Conservation (phyloP, 2,888 invertebrate species). For the Stenolophus ochropezus region DNA sequence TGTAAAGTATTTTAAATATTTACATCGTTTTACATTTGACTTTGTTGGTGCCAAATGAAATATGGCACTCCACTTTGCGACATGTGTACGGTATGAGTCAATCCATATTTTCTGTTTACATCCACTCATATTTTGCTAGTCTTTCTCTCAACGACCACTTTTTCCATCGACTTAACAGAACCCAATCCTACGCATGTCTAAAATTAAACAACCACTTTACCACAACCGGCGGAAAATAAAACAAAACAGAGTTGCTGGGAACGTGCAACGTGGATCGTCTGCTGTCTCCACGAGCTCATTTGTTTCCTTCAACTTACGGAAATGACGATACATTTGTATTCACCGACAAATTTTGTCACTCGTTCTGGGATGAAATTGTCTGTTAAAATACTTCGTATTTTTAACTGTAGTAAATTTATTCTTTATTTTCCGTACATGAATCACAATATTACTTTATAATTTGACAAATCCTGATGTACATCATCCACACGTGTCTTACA, state of each 20-base stretch:
- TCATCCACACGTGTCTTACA: no score
- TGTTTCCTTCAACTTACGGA: constrained; percentile 30
- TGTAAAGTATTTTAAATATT: no score
- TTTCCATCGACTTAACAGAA: constrained; percentile 4
- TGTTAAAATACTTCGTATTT: neutral
- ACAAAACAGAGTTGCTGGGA: neutral
- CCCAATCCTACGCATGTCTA: constrained; percentile 30
- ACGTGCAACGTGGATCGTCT: neutral
- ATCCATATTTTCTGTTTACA: neutral
- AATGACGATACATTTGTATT: constrained; percentile 24
- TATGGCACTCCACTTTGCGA: no score
- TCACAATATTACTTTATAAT: no score
- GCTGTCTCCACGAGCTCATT: constrained; percentile 10
- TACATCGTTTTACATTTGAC: no score
- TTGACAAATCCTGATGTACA: no score
- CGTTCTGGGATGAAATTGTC: neutral
- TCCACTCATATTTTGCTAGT: neutral
- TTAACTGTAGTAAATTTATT: neutral
- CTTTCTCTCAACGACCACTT: constrained; percentile 10
- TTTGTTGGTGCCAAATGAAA: no score
- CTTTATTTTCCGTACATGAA: neutral
- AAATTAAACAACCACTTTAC: constrained; percentile 47
- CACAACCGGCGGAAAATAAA: constrained; percentile 19
- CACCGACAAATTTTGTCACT: constrained; percentile 16
- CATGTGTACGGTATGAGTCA: neutral